Base-by-base conservation (phyloP, 2,113 vertebrate species). In the Larimichthys polyactis region DNA sequence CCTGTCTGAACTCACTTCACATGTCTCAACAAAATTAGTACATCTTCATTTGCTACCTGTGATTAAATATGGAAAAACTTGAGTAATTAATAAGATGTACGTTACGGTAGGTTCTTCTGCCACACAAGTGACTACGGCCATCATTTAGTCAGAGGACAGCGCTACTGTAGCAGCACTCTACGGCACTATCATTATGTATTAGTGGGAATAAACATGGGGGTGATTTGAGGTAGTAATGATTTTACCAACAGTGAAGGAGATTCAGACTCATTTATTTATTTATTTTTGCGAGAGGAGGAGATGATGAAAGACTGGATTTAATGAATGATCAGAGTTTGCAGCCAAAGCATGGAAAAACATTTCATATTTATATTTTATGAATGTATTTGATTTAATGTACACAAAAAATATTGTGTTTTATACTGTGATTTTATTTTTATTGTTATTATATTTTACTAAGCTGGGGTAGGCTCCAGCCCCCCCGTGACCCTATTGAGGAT, bases 1-100 rank as follows among this genome's bases (percentile, higher is more conserved):
- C 90, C 95, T 95, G 92, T 95, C 92, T 95, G 86, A 96, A 92
- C 90, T 92, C 75, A 89, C 95, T 94, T 94, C 79, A 77, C 78
- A 68, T 90, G 86, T 92, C 84, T 77, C 67, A 87, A 84, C 83
- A 93, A 87, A 90, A 92, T 93, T 85, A 90, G 93, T 89, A 93
- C 89, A 48, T 78, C 87, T 96, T 95, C 66, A 90, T 94, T 95
- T 91, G 60, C 67, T 68, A 59, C 48, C 70, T 68, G 51, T 78
- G 22, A 29, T 86, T 84, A 81, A 85, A 84, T 80, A 75, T 81
- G 81, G 57, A 75, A 71, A 71, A 81, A 46, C 27, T 6, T 62
- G 19, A 72, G 52, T 46, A 80, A 85, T 78, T 79, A 72, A 49
- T 15, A 7, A 55, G 57, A 70, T 84, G 36, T 63, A 62, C 44